A percentile compares a stretch with the other conserved stretches of the same genome.
Conservation (phyloP, 2,113 vertebrate species). For the Clarias macrocephalus region DNA sequence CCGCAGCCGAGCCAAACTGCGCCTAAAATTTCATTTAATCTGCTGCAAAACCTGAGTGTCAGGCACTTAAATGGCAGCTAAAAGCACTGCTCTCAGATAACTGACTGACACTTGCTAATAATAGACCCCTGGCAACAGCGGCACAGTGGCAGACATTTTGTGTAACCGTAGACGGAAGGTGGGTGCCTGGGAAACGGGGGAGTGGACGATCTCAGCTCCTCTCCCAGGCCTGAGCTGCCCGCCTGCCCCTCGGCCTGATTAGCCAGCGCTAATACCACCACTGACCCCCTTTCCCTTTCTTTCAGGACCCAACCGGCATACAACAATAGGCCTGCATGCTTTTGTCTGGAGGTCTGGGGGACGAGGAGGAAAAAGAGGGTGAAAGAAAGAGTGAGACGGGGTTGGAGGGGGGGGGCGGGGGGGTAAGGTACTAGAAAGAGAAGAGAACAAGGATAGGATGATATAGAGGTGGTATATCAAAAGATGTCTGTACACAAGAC, state of each 20-base stretch:
- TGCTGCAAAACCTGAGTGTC: slow-evolving; percentile 78
- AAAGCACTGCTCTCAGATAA: slow-evolving; percentile 82
- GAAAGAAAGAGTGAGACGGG: slow-evolving; percentile 23
- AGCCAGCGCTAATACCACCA: slow-evolving; percentile 61
- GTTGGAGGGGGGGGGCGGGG: not conserved
- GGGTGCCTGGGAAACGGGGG: slow-evolving; percentile 60
- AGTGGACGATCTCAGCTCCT: slow-evolving; percentile 61
- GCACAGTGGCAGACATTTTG: slow-evolving; percentile 73
- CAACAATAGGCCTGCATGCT: slow-evolving; percentile 50
- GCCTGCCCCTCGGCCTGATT: slow-evolving; percentile 47
- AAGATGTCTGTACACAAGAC: slow-evolving; percentile 2
- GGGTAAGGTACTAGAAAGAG: not conserved
- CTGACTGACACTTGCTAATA: slow-evolving; percentile 82
- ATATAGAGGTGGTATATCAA: slow-evolving; percentile 44
- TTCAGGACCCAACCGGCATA: slow-evolving; percentile 42
- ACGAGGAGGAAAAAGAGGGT: slow-evolving; percentile 34
- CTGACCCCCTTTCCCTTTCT: slow-evolving; percentile 60
- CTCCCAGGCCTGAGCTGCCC: slow-evolving; percentile 14
- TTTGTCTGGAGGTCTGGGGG: slow-evolving; percentile 48
- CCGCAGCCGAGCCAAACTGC: slow-evolving; percentile 73
- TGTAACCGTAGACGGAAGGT: slow-evolving; percentile 69
- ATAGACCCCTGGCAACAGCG: slow-evolving; percentile 67
- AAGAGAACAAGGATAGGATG: slow-evolving; percentile 10
- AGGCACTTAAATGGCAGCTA: slow-evolving; percentile 81
- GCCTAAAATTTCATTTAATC: slow-evolving; percentile 85